These are phyloP conservation scores for Patiria miniata DNA, from an alignment of 35 echinoderm and acorn worm species.

Conservation along the genomic window DNA sequence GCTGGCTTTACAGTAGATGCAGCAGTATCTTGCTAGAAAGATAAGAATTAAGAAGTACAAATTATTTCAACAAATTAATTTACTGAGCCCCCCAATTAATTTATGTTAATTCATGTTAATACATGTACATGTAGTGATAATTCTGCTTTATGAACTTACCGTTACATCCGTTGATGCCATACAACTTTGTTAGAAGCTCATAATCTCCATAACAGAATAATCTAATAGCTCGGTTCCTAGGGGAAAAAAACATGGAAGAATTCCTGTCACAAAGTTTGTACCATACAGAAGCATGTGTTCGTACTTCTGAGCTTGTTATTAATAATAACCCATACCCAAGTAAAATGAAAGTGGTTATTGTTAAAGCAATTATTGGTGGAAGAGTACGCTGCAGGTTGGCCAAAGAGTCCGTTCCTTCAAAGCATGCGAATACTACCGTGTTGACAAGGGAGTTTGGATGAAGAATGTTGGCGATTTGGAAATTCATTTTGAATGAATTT, in stretches of 20 bases:
- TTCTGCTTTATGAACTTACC: neutral
- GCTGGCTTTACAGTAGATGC: neutral
- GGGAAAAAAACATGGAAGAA: neutral
- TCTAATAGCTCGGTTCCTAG: neutral
- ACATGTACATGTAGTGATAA: neutral
- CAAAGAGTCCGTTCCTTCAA: neutral
- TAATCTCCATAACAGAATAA: neutral
- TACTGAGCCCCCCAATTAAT: too few species aligned
- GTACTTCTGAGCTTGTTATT: too few species aligned
- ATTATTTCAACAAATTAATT: too few species aligned
- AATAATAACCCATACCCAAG: too few species aligned
- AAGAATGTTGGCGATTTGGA: slow-evolving; percentile 44
- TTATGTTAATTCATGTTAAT: neutral
- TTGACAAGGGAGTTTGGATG: slow-evolving; percentile 44
- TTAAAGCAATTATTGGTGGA: too few species aligned
- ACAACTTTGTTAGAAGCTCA: neutral
- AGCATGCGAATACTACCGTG: slow-evolving; percentile 4
- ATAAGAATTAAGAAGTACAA: too few species aligned
- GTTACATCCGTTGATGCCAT: neutral
- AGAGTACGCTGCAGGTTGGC: slow-evolving; percentile 1
- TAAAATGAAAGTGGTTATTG: too few species aligned
- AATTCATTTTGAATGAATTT: slow-evolving; percentile 36
- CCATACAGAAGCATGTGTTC: too few species aligned
- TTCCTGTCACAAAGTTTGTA: too few species aligned
- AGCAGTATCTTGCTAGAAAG: neutral